Base-by-base conservation (phyloP, 2,797 vertebrate genomes). In the Ctenopoma multispine region DNA sequence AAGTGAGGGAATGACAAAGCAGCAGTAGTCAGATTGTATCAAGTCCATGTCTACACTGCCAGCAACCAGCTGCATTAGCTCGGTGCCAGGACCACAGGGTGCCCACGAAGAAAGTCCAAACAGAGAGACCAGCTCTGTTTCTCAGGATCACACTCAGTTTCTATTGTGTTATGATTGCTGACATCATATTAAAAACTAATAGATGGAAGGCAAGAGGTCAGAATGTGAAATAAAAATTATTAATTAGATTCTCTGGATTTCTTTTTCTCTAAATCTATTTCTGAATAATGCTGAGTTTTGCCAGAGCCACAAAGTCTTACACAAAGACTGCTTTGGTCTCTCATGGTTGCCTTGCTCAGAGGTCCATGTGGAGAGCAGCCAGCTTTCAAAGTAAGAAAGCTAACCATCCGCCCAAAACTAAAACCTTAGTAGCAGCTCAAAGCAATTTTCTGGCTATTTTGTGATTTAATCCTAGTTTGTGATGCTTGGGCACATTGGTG, bases 371-470 rank as follows among this genome's bases (percentile, higher is more conserved):
- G 92, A 90, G 85, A 88, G 87, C 82, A 90, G 93, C 91, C 92
- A 92, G 82, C 74, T 77, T 86, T 86, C 78, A 85, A 85, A 92
- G 88, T 83, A 82, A 90, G 85, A 91, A 93, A 93, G 93, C 89
- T 82, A 92, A 81, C 87, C 90, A 84, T 82, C 85, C 79, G 83
- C 69, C 89, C 91, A 93, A 90, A 94, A 93, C 92, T 94, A 94
- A 94, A 92, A 89, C 92, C 84, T 87, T 84, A 88, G 84, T 88
- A 88, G 77, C 79, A 70, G 87, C 91, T 93, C 90, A 91, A 90
- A 90, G 91, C 91, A 92, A 95, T 94, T 94, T 94, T 94, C 90
- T 91, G 88, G 84, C 87, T 90, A 87, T 94, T 94, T 93, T 89
- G 85, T 86, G 88, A 93, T 93, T 91, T 92, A 93, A 94, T 94